phyloP scores from a whole-genome alignment of 2,113 vertebrate genomes.

The Hyla sarda region DNA sequence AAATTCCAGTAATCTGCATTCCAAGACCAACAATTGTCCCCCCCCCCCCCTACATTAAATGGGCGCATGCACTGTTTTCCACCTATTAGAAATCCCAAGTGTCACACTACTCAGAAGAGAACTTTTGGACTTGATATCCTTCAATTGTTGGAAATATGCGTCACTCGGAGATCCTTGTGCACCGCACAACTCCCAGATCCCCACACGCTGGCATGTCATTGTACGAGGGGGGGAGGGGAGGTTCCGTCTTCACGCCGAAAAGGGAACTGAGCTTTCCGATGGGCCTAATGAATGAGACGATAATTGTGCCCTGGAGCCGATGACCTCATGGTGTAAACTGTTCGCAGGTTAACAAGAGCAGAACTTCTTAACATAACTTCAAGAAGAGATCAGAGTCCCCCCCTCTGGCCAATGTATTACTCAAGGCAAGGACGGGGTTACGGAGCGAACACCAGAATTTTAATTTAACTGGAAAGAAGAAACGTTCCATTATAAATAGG shows the following conservation, averaged over 20 bases:
- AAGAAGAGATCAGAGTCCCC: conserved; percentile 40
- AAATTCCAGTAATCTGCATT: conserved; percentile 73
- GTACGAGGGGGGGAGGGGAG: conserved; percentile 82
- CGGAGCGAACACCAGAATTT: background rate
- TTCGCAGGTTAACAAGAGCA: conserved; percentile 91
- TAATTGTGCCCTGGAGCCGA: conserved; percentile 86
- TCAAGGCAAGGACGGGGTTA: background rate
- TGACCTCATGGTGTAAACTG: conserved; percentile 94
- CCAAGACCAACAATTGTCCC: conserved; percentile 72
- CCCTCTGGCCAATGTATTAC: background rate
- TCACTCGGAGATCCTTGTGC: conserved; percentile 81
- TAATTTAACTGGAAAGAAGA: background rate
- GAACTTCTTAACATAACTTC: conserved; percentile 75
- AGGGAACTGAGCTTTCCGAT: conserved; percentile 91
- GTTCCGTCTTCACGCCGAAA: conserved; percentile 90
- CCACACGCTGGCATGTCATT: conserved; percentile 80
- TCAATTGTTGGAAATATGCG: conserved; percentile 96
- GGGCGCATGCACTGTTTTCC: conserved; percentile 81
- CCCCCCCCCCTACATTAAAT: conserved; percentile 71
- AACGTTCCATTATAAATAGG: background rate
- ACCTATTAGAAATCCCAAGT: conserved; percentile 78
- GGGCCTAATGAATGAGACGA: conserved; percentile 90
- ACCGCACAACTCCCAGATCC: conserved; percentile 77
- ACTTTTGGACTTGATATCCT: conserved; percentile 93
- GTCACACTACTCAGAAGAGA: conserved; percentile 83